Conservation (phyloP, 2,113 vertebrate genomes). For the Ascaphus truei region DNA sequence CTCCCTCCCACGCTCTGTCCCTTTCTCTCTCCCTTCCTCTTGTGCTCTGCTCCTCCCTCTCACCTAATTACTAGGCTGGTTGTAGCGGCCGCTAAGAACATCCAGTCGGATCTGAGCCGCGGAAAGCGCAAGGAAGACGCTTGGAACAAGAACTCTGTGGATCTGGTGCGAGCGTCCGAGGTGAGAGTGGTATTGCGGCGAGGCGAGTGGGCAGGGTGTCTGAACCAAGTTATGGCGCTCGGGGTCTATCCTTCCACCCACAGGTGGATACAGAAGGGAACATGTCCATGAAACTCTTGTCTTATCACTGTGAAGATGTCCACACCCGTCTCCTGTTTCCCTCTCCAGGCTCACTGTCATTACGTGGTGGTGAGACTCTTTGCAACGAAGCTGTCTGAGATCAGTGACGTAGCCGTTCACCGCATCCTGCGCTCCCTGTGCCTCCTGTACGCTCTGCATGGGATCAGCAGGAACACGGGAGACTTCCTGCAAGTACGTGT, state of each 20-base stretch:
- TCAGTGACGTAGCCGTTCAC: constrained; percentile 65
- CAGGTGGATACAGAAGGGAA: no score
- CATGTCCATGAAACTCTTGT: no score
- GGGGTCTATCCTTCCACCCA: no score
- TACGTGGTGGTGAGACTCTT: constrained; percentile 91
- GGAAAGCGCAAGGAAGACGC: constrained; percentile 82
- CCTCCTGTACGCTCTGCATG: constrained; percentile 80
- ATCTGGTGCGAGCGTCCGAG: constrained; percentile 88
- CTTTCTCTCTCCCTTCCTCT: not conserved
- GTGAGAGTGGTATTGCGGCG: no score
- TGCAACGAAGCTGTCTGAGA: constrained; percentile 70
- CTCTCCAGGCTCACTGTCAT: constrained; percentile 87
- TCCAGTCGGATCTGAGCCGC: constrained; percentile 75
- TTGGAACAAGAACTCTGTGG: constrained; percentile 89
- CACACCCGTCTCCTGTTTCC: no score
- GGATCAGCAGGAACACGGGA: constrained; percentile 77
- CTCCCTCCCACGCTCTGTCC: no score
- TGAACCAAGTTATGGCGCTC: no score
- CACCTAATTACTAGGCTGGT: constrained; percentile 87
- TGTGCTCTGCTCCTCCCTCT: not conserved
- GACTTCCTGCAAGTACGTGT: constrained; percentile 86
- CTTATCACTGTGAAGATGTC: no score
- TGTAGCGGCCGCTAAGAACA: constrained; percentile 80
- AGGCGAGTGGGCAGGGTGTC: no score
- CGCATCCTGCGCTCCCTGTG: constrained; percentile 75